Evolutionary conservation across 2,888 invertebrate genomes (phyloP), one percentile per base, ranked within the genome.

Genomic region (Chloroclysta siterata): DNA sequence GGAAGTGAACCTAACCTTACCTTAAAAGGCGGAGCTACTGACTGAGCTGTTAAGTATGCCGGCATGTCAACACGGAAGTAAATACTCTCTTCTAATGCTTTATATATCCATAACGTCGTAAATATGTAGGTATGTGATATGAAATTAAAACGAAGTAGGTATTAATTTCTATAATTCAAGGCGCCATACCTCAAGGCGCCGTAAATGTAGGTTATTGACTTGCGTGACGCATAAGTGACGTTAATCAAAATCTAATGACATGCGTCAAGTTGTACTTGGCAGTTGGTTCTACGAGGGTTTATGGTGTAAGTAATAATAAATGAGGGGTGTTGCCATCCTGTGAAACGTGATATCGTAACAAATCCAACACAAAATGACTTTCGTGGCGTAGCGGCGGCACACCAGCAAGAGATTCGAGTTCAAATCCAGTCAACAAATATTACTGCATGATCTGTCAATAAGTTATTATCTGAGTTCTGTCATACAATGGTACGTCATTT

Each of bases 131-230:
- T 36, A 53, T n/a, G 13, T 14, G 41, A 14, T 28, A 13, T 17
- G 14, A 56, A 36, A 22, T 48, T 41, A 36, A n/a, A 15, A 41
- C 22, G 13, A 47, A 61, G 58, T 48, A 28, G n/a, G n/a, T 22
- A 50, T 53, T 44, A 55, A 55, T 48, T 60, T 55, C 29, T 28
- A 50, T 36, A 48, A 64, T 50, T 53, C 46, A 11, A 58, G 46
- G 61, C 56, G 57, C 57, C 41, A 42, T 65, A 39, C 44, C 44
- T 50, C 53, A 60, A 65, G 60, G 57, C 57, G 17, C 51, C 14
- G 57, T 57, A 65, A 65, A 62, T 61, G 53, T 65, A 51, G 65
- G 65, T 61, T 61, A 65, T 65, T 65, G 65, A 65, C 65, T 65
- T 61, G 58, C 41, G 61, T 65, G 65, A 65, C 60, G 53, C 57